Evolutionary conservation across 2,113 vertebrate genomes (phyloP), one percentile per base, ranked within the genome.

Genomic region (Oryzias woworae): DNA sequence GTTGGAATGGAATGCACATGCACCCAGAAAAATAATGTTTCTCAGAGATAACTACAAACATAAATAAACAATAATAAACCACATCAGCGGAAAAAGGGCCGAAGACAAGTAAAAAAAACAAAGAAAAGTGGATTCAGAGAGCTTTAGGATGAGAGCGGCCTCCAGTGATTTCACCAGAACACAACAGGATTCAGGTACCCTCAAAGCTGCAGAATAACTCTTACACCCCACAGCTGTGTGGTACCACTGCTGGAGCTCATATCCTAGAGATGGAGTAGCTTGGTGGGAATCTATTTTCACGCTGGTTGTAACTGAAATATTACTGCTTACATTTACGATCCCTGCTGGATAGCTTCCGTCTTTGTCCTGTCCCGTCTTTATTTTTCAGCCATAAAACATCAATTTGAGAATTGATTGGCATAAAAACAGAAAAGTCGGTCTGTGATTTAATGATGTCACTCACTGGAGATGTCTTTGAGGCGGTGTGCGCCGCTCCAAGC

Each of bases 1-100:
- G 86, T 86, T 91, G 81, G 36, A 77, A 94, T 93, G 94, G 79
- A 89, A 94, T 92, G 94, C 89, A 78, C 94, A 94, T 95, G 95
- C 93, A 92, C 78, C 80, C 85, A 79, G 74, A 88, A 73, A 85
- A 68, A 63, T 8, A 69, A 63, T 6, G 10, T 78, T 82, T 73
- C 69, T 81, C 18, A 50, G 82, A 66, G 77, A 78, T 82, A 54
- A 88, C 58, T 69, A 66, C 77, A 60, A 80, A 62, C 58, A 60
- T 47, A 50, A 53, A 70, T 47, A 62, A 41, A 28, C 36, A 53
- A 53, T 41, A 15, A 53, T 80, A 87, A 83, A 67, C 53, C 43
- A 84, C 66, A 86, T 71, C 82, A 83, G 90, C 85, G 87, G 88
- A 83, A 89, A 86, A 84, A 82, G 82, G 90, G 89, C 89, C 82